Base-by-base conservation (phyloP, 1,140 invertebrate genomes). In the Hydropsyche tenuis region DNA sequence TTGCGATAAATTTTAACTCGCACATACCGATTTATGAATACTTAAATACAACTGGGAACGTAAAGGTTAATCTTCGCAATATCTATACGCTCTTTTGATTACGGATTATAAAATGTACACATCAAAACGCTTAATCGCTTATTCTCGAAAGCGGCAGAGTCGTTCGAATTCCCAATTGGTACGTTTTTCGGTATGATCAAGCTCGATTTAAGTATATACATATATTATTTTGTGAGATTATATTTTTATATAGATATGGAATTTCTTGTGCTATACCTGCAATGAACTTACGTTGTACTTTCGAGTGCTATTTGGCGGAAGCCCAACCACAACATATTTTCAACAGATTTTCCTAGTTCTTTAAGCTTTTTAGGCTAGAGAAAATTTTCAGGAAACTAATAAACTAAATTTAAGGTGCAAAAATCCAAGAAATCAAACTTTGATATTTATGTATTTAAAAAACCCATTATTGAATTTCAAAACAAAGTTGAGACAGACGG, bases 61-160 rank as follows among this genome's bases (percentile, higher is more conserved):
- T 27, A 27, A 60, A 60, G 56, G 20, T 60, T 60, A 60, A 60
- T 60, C 23, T 60, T 60, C 11, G 23, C 56, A 60, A 60, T 60
- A 18, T 23, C 12, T 20, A 5, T 53, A 53, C 48, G 48, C 48
- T 53, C 48, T 53, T 20, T 53, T 53, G 48, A 53, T 53, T 20
- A 20, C 48, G 20, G 48, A 53, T 53, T 53, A 18, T 18, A 53
- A 53, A 7, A 53, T 20, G 20, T 18, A 53, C 48, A 53, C 48
- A 53, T 20, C 9, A 53, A 53, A 53, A 53, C n/a, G 48, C 16
- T 53, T 53, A 37, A 37, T 37, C 30, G 30, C 30, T 37, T 37
- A 37, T 37, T 11, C 48, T 7, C 48, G 16, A 53, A 53, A 53
- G 20, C 48, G 48, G 30, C 30, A 3, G 6, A 18, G 7, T 53